Conservation (phyloP, 2,113 vertebrate genomes). For the Tychaedon coryphoeus region DNA sequence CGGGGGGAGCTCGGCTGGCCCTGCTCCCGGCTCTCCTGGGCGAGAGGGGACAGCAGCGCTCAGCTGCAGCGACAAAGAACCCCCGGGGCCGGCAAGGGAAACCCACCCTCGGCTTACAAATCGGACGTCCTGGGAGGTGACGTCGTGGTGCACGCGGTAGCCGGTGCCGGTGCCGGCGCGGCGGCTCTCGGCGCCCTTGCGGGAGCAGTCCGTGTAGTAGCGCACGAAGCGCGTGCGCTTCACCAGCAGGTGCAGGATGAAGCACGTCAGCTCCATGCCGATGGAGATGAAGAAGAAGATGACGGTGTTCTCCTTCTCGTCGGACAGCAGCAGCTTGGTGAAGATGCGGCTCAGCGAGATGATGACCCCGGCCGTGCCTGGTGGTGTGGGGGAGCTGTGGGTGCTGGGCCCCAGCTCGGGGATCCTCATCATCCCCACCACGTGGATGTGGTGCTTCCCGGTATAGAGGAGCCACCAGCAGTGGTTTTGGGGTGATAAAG, state of each 20-base stretch:
- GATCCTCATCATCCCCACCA: accelerated
- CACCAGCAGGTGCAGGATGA: conserved; percentile 90
- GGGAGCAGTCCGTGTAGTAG: conserved; percentile 81
- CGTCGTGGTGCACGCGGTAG: conserved; percentile 91
- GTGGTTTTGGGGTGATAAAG: neutral
- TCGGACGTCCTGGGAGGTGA: conserved; percentile 86
- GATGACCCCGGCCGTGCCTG: conserved; percentile 94
- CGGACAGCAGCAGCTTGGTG: conserved; percentile 90
- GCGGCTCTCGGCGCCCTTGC: conserved; percentile 46
- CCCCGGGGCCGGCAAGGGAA: neutral
- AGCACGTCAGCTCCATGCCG: conserved; percentile 91
- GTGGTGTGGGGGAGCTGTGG: neutral
- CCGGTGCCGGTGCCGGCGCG: conserved; percentile 54
- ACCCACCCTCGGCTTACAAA: conserved; percentile 80
- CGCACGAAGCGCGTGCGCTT: conserved; percentile 87
- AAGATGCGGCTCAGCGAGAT: conserved; percentile 96
- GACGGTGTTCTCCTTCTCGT: conserved; percentile 91
- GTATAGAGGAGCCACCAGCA: neutral
- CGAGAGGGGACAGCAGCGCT: neutral
- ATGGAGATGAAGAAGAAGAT: conserved; percentile 97
- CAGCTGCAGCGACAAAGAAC: accelerated
- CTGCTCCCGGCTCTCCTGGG: conserved; percentile 76
- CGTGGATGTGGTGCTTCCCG: accelerated
- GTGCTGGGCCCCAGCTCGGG: accelerated
- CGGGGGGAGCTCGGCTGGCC: conserved; percentile 18